These are phyloP conservation scores for Tenthredo notha DNA, from an alignment of 2,888 invertebrate genomes.

Conservation along the genomic window DNA sequence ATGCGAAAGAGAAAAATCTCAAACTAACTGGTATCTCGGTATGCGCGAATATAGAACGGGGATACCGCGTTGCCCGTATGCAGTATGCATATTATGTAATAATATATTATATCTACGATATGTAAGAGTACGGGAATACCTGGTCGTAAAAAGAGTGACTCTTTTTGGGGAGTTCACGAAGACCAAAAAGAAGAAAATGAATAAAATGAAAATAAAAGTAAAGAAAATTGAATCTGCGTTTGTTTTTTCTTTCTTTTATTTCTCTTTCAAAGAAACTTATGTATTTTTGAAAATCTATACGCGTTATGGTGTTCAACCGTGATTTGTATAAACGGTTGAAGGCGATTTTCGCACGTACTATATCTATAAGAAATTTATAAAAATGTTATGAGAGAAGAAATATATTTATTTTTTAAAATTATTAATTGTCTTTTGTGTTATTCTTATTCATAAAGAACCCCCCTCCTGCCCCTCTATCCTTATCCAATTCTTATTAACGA, in stretches of 20 bases:
- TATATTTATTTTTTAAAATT: neutral
- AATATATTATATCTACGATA: neutral
- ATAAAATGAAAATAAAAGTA: neutral
- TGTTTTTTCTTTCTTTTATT: neutral
- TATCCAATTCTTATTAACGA: neutral
- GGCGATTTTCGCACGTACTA: neutral
- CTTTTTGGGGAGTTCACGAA: neutral
- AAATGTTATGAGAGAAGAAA: neutral
- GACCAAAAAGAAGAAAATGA: neutral
- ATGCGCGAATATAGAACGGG: neutral
- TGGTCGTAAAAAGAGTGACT: neutral
- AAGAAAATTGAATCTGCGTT: neutral
- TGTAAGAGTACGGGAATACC: conserved; percentile 25
- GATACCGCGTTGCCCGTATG: neutral
- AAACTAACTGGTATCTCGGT: neutral
- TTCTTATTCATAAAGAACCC: neutral
- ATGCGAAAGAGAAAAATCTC: neutral
- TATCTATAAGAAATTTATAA: conserved; percentile 11
- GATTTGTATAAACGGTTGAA: neutral
- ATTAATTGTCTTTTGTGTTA: neutral
- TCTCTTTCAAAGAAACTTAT: neutral
- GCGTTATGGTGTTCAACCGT: neutral
- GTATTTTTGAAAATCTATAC: neutral
- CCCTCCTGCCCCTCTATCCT: too few species aligned
- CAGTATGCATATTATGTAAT: conserved; percentile 11